Percentiles rank a stretch among this genome's conserved stretches.
These are phyloP conservation scores for Rallus crepitans DNA, from an alignment of 2,797 vertebrate genomes.

Conservation along the genomic window DNA sequence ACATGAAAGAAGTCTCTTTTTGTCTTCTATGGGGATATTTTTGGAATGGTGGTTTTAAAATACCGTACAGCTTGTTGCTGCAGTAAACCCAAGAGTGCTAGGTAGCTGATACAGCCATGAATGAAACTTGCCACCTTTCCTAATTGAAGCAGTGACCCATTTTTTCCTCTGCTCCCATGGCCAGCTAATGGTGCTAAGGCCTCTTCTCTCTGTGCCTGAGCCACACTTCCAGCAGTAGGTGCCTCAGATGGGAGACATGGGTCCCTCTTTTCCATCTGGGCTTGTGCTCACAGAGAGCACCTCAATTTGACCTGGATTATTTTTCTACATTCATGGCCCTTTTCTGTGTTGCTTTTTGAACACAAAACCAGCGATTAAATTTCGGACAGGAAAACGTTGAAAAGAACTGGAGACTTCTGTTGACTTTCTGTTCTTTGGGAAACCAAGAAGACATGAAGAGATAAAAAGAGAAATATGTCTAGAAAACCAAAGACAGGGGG, in stretches of 20 bases:
- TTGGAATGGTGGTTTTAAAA: neutral
- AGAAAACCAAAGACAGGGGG: neutral
- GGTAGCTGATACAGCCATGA: neutral
- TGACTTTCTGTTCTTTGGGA: neutral
- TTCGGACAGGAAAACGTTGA: neutral
- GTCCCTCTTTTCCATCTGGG: neutral
- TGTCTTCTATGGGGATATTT: neutral
- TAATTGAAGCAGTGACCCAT: neutral
- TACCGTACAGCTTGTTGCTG: neutral
- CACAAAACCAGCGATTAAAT: neutral
- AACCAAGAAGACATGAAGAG: neutral
- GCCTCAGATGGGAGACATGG: rapidly evolving
- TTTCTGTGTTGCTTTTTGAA: neutral
- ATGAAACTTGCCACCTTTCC: neutral
- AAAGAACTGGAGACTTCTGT: neutral
- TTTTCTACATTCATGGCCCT: neutral
- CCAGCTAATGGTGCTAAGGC: neutral
- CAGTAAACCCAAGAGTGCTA: neutral
- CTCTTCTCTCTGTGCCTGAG: neutral
- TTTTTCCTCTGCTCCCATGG: neutral
- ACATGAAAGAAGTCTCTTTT: neutral
- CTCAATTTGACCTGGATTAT: neutral
- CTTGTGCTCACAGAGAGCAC: neutral
- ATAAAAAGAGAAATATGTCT: neutral
- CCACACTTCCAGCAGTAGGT: neutral